phyloP scores from a whole-genome alignment of 1,140 invertebrate species.

The Drosophila serrata region DNA sequence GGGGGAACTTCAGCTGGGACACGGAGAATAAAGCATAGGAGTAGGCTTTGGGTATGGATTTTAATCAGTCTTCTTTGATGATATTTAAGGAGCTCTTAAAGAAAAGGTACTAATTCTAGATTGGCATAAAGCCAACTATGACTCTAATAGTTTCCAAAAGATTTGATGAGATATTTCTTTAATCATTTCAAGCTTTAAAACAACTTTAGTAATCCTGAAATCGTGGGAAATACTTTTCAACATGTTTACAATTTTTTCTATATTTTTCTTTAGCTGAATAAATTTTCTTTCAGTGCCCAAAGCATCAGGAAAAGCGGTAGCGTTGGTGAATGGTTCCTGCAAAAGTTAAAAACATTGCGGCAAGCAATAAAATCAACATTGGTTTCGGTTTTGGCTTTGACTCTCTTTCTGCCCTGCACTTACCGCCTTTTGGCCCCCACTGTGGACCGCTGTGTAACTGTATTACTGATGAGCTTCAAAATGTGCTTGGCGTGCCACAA shows the following conservation, averaged over 20 bases:
- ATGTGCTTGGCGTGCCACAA: conserved; percentile 61
- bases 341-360: conserved; percentile 82
- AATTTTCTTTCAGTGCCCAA: conserved; percentile 1
- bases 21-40: conserved; percentile 14
- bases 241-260: not conserved
- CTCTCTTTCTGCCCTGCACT: conserved; percentile 22
- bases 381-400: conserved; percentile 60
- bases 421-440: conserved; percentile 7
- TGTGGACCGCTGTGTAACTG: conserved; percentile 46
- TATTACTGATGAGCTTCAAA: conserved; percentile 66
- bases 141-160: not conserved
- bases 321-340: conserved; percentile 20
- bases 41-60: not conserved
- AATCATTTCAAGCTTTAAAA: not conserved
- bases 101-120: not conserved
- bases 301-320: not conserved
- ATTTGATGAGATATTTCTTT: not conserved
- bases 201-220: no score
- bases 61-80: not conserved
- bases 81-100: not conserved
- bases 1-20: conserved; percentile 15
- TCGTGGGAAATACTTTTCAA: not conserved
- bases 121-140: not conserved
- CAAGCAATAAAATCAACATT: conserved; percentile 80
- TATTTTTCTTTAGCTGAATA: not conserved